Evolutionary conservation across 2,797 vertebrate species (phyloP).

Genomic region (Macroramphosus scolopax): DNA sequence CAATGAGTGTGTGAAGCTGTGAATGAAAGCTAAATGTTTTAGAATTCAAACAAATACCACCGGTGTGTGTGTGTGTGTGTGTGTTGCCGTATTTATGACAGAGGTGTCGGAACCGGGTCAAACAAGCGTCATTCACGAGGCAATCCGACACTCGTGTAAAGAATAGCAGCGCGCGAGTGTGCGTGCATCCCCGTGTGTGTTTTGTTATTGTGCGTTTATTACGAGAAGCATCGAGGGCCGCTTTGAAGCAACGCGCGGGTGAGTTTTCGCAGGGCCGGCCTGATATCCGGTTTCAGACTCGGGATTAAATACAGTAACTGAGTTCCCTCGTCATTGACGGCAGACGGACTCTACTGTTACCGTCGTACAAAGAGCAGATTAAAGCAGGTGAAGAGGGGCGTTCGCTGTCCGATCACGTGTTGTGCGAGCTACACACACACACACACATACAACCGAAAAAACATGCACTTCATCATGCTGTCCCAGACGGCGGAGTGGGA

Average conservation of each 20-base stretch:
- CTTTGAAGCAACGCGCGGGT: constrained; percentile 27
- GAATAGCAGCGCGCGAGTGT: too few species aligned
- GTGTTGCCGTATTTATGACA: constrained; percentile 8
- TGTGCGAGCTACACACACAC: background rate
- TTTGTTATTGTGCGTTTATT: constrained; percentile 20
- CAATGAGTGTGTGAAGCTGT: constrained; percentile 4
- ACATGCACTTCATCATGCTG: constrained; percentile 43
- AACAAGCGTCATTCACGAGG: too few species aligned
- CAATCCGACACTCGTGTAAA: too few species aligned
- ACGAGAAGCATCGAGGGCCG: too few species aligned
- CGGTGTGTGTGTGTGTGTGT: constrained; percentile 13
- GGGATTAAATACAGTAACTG: constrained; percentile 53
- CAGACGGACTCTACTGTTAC: constrained; percentile 52
- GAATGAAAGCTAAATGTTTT: too few species aligned
- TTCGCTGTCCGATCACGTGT: constrained; percentile 34
- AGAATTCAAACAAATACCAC: too few species aligned
- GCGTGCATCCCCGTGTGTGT: constrained; percentile 26
- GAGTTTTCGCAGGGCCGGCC: constrained; percentile 29
- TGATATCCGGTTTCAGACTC: constrained; percentile 62
- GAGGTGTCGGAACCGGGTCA: constrained; percentile 25
- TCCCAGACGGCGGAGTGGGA: constrained; percentile 42
- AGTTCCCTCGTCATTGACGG: constrained; percentile 21
- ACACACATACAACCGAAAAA: constrained; percentile 34
- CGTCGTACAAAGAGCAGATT: constrained; percentile 35
- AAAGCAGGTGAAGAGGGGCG: constrained; percentile 15